These are phyloP conservation scores for Caretta caretta DNA, from an alignment of 2,113 vertebrate genomes.

Conservation along the genomic window DNA sequence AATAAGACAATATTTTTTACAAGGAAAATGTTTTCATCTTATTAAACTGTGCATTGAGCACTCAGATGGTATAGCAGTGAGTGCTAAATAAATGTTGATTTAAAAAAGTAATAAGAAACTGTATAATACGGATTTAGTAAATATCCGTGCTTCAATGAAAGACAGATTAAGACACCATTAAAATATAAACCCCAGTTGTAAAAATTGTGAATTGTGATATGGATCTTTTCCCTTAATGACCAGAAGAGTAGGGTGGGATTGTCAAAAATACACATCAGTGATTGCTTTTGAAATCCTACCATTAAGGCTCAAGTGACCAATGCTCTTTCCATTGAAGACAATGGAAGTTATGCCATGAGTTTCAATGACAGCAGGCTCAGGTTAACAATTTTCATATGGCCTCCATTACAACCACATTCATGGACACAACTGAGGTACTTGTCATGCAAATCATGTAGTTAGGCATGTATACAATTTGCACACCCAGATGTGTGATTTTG, in stretches of 20 bases:
- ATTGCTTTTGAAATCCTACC: background rate
- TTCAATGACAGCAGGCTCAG: background rate
- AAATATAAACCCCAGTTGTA: background rate
- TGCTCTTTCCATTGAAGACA: background rate
- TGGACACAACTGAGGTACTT: background rate
- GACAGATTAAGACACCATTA: background rate
- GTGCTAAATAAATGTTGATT: background rate
- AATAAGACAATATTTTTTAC: background rate
- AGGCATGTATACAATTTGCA: background rate
- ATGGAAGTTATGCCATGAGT: background rate
- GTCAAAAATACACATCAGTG: background rate
- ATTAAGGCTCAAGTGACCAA: background rate
- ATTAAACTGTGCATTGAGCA: background rate
- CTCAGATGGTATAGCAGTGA: background rate
- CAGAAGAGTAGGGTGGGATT: background rate
- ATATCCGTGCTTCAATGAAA: background rate
- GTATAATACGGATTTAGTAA: background rate
- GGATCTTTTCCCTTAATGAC: background rate
- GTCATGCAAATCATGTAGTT: background rate
- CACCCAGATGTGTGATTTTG: background rate
- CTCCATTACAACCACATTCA: background rate
- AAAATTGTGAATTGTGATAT: background rate
- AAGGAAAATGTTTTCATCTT: background rate
- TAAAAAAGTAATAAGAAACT: background rate
- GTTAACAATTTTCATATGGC: background rate